These are phyloP conservation scores for Euschistus heros DNA, from an alignment of 1,140 invertebrate species.

Conservation along the genomic window DNA sequence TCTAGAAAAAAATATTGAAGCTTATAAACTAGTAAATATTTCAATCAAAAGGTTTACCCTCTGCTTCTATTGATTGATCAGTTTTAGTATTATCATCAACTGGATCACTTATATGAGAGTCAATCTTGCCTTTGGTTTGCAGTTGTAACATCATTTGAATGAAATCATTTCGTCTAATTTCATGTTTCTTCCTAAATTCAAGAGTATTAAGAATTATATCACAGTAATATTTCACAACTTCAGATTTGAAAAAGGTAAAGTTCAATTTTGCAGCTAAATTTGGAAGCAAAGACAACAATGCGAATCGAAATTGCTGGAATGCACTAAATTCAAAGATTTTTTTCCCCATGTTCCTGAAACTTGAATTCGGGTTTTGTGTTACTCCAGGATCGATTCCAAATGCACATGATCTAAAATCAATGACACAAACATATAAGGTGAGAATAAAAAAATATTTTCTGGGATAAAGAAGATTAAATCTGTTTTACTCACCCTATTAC, in stretches of 20 bases:
- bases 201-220: conserved; percentile 27
- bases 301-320: background rate
- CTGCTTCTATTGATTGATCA: background rate
- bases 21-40: background rate
- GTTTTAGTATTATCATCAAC: conserved; percentile 14
- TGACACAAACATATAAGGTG: background rate
- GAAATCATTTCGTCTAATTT: conserved; percentile 30
- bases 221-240: conserved; percentile 27
- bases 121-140: conserved; percentile 22
- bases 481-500: conserved; percentile 37
- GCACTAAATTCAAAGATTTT: conserved; percentile 34
- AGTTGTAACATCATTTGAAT: conserved; percentile 30
- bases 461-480: background rate
- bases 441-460: background rate
- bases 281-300: conserved; percentile 3
- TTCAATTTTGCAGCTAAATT: conserved; percentile 19
- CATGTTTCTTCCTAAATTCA: conserved; percentile 25
- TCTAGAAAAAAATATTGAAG: background rate
- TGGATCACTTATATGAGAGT: background rate
- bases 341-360: conserved; percentile 33
- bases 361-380: conserved; percentile 39
- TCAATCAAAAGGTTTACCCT: background rate
- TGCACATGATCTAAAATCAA: conserved; percentile 34
- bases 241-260: conserved; percentile 16
- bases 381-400: conserved; percentile 47